These are phyloP conservation scores for Gymnocheta viridis DNA, from an alignment of 2,888 invertebrate genomes.

Conservation along the genomic window DNA sequence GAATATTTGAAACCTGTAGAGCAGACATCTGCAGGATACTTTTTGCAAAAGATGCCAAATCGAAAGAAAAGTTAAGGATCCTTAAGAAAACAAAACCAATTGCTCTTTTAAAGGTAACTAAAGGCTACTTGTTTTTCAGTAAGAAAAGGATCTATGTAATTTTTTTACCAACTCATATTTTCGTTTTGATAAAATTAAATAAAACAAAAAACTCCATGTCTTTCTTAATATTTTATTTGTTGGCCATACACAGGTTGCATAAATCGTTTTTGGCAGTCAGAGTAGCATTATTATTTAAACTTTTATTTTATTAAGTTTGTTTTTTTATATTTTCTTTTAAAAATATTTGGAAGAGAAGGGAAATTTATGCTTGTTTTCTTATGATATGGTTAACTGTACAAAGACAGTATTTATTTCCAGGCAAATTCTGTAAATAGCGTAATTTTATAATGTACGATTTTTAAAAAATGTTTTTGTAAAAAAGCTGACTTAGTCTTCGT, in stretches of 20 bases:
- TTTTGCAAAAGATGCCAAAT: background rate
- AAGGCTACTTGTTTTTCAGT: conserved; percentile 16
- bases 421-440: too few species aligned
- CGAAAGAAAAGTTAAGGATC: conserved; percentile 7
- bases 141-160: background rate
- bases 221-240: conserved; percentile 54
- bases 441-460: too few species aligned
- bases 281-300: conserved; percentile 49
- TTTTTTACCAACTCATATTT: conserved; percentile 10
- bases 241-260: conserved; percentile 62
- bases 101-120: conserved; percentile 31
- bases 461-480: too few species aligned
- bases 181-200: conserved; percentile 27
- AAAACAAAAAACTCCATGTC: conserved; percentile 8
- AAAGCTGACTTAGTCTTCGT: too few species aligned
- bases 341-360: background rate
- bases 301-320: conserved; percentile 22
- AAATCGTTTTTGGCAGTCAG: conserved; percentile 63
- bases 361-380: background rate
- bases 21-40: conserved; percentile 51
- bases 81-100: conserved; percentile 20
- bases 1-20: conserved; percentile 50
- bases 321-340: conserved; percentile 2
- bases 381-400: background rate
- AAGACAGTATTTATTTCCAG: background rate